Evolutionary conservation across 2,888 invertebrate species (phyloP).

Genomic region (Geophilus truncorum): DNA sequence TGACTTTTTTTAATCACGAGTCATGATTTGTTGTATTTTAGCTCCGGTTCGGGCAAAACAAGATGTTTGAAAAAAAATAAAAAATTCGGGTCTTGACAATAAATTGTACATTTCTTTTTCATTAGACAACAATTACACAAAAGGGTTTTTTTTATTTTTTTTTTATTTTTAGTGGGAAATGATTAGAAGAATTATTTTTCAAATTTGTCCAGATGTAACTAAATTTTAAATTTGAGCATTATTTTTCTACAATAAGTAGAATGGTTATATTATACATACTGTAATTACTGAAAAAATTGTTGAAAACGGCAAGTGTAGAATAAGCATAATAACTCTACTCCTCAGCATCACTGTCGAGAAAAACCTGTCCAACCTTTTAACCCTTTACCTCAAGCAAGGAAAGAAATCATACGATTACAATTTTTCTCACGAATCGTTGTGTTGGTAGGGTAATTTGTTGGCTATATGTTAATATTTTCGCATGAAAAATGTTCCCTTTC

Average conservation of each 20-base stretch:
- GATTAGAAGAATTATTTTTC: no score
- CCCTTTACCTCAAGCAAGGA: not conserved
- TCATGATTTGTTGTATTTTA: not conserved
- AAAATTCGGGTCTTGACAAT: no score
- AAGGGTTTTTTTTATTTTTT: not conserved
- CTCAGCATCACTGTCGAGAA: not conserved
- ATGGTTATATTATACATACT: no score
- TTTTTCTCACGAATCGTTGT: not conserved
- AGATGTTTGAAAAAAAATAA: no score
- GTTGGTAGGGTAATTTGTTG: not conserved
- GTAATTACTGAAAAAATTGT: not conserved
- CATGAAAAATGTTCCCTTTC: not conserved
- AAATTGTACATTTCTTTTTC: no score
- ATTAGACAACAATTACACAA: no score
- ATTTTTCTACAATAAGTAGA: no score
- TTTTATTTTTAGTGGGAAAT: no score
- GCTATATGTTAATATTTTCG: not conserved
- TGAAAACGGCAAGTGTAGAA: not conserved
- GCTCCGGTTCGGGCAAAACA: not conserved
- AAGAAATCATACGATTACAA: not conserved
- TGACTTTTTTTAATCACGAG: no score
- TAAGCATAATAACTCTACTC: not conserved
- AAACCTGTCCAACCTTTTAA: slow-evolving; percentile 25
- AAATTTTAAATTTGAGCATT: no score
- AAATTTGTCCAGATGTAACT: no score